Base-by-base conservation (phyloP, 2,797 vertebrate genomes). In the Hemitrygon akajei region DNA sequence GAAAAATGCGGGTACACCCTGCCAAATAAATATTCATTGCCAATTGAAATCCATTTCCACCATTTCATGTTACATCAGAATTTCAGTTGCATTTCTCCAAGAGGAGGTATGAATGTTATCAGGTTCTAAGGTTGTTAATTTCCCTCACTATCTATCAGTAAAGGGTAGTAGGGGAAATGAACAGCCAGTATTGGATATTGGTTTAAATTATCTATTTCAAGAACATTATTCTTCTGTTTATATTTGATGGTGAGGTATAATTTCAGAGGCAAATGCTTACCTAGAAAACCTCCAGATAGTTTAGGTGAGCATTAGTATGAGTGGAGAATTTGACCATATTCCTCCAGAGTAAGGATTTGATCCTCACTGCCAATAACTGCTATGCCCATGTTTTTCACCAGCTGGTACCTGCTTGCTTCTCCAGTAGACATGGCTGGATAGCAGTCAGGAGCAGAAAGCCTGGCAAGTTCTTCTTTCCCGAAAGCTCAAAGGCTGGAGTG, bases 1-100 rank as follows among this genome's bases (percentile, higher is more conserved):
- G 37, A 71, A 73, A 81, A 91, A 47, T 91, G 89, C 34, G 14
- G 34, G 34, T 91, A 2, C 7, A n/a, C 10, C 60, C 63, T 91
- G 87, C 87, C 87, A 69, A 37, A 91, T 73, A 91, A 91, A 40
- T 91, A 91, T 91, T 91, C 86, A 73, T 92, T 73, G 25, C 56
- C 91, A 92, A 47, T 92, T 75, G 40, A 71, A 92, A 75, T 92
- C 91, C 71, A 92, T 56, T 92, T 40, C 40, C 27, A 11, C 27
- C 71, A 75, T 56, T 92, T 92, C 91, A 92, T 40, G 40, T n/a
- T 76, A 71, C 40, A 73, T 12, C 69, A 92, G 69, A 92, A 56
- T 75, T 76, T 75, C 40, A 16, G 2, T 73, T 71, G 69, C 66
- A 71, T 40, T 75, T 56, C 91, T 75, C 3, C 69, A 75, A 40